Evolutionary conservation across 2,888 invertebrate genomes (phyloP).

Genomic region (Papilio gigon): DNA sequence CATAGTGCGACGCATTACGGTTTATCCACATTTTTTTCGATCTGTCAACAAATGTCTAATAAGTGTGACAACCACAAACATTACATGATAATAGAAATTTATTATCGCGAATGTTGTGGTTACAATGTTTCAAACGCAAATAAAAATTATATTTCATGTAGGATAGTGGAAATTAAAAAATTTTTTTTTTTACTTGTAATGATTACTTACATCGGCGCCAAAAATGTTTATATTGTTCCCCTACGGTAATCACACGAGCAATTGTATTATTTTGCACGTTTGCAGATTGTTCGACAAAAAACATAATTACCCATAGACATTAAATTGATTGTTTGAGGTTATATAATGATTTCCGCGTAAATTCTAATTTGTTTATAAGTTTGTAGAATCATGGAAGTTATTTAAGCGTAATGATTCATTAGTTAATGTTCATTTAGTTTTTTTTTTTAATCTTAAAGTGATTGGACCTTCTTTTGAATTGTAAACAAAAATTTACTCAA

Average conservation of each 20-base stretch:
- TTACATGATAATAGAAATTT: slow-evolving; percentile 8
- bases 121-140: not conserved
- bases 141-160: not conserved
- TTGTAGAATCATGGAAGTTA: not conserved
- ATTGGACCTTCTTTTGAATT: too few species aligned
- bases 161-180: not conserved
- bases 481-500: too few species aligned
- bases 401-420: not conserved
- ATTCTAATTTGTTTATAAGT: not conserved
- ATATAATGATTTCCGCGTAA: not conserved
- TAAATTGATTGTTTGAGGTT: slow-evolving; percentile 5
- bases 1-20: slow-evolving; percentile 1
- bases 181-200: not conserved
- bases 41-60: slow-evolving; percentile 31
- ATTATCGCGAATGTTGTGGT: slow-evolving; percentile 22
- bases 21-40: slow-evolving; percentile 7
- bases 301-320: not conserved
- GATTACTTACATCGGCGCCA: not conserved
- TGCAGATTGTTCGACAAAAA: not conserved
- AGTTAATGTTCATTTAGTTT: not conserved
- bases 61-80: slow-evolving; percentile 29
- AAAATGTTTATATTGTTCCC: not conserved
- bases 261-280: not conserved
- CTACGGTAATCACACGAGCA: not conserved
- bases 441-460: too few species aligned